Percentiles rank a stretch among this genome's conserved stretches.
Evolutionary conservation across 2,113 vertebrate species (phyloP).

Genomic region (Taurulus bubalis): DNA sequence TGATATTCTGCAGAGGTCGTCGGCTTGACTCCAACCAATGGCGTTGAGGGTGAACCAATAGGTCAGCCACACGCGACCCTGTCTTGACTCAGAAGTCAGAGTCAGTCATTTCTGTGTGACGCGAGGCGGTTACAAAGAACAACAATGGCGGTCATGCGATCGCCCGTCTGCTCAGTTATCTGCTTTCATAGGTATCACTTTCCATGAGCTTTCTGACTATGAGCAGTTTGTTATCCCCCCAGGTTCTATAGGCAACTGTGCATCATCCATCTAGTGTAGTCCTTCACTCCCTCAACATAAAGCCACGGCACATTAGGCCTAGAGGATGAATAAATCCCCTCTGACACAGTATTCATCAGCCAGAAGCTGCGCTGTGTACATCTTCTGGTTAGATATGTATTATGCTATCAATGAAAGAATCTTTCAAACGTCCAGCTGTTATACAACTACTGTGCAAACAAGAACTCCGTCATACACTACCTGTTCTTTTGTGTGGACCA

Average conservation of each 20-base stretch:
- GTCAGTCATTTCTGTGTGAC: conserved; percentile 10
- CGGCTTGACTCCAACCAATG: background rate
- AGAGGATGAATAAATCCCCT: conserved; percentile 39
- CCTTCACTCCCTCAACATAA: background rate
- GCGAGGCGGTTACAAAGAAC: background rate
- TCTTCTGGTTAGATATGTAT: background rate
- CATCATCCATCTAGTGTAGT: conserved; percentile 30
- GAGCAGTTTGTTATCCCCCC: conserved; percentile 47
- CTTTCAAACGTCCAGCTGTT: background rate
- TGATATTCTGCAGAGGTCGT: conserved; percentile 9
- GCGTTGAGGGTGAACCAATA: conserved; percentile 1
- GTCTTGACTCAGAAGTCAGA: conserved; percentile 3
- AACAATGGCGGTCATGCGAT: conserved; percentile 23
- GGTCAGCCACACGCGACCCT: background rate
- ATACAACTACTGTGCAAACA: background rate
- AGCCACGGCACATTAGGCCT: conserved; percentile 13
- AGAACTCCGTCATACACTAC: conserved; percentile 23
- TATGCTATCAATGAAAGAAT: background rate
- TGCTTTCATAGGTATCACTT: conserved; percentile 39
- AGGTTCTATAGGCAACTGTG: conserved; percentile 20
- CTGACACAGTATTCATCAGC: background rate
- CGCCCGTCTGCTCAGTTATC: conserved; percentile 12
- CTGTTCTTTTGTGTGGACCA: conserved; percentile 23
- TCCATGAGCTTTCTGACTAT: conserved; percentile 20
- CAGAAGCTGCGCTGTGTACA: background rate